A percentile compares a stretch with the other conserved stretches of the same genome.
Evolutionary conservation across 2,888 invertebrate genomes (phyloP).

Genomic region (Drosophila vallismaia): DNA sequence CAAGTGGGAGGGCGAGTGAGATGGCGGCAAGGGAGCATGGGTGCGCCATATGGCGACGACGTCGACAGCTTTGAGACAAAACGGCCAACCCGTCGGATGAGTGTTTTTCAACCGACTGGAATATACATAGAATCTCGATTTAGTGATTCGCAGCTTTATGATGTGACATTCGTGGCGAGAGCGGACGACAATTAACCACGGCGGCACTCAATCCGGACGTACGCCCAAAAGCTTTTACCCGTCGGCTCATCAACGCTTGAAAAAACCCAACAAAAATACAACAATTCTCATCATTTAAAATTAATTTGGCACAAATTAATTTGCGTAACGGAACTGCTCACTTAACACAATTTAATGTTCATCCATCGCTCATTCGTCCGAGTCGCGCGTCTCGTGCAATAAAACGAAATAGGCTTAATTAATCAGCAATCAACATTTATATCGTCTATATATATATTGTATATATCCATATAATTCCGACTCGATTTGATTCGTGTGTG

Average conservation of each 20-base stretch:
- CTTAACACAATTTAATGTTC: constrained; percentile 47
- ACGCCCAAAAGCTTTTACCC: constrained; percentile 48
- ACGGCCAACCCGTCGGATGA: constrained; percentile 20
- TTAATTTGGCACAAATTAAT: constrained; percentile 70
- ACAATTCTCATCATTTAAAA: constrained; percentile 43
- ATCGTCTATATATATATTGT: constrained; percentile 1
- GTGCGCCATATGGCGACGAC: constrained; percentile 33
- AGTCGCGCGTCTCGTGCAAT: constrained; percentile 55
- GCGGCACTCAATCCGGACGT: constrained; percentile 27
- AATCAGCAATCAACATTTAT: constrained; percentile 28
- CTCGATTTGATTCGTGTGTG: constrained; percentile 14
- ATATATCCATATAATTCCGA: neutral
- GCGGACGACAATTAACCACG: constrained; percentile 55
- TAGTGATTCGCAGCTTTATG: constrained; percentile 76
- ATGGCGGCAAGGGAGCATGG: constrained; percentile 34
- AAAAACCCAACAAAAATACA: constrained; percentile 15
- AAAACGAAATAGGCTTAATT: constrained; percentile 31
- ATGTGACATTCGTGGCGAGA: constrained; percentile 71
- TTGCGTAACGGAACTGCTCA: constrained; percentile 73
- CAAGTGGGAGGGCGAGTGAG: constrained; percentile 10
- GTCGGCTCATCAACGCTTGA: constrained; percentile 51
- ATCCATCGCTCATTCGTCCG: constrained; percentile 28
- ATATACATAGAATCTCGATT: constrained; percentile 35
- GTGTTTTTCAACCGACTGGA: constrained; percentile 17
- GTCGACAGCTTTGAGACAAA: constrained; percentile 33